Evolutionary conservation across 2,888 invertebrate species (phyloP).

Genomic region (Lepetodrilus schrolli): DNA sequence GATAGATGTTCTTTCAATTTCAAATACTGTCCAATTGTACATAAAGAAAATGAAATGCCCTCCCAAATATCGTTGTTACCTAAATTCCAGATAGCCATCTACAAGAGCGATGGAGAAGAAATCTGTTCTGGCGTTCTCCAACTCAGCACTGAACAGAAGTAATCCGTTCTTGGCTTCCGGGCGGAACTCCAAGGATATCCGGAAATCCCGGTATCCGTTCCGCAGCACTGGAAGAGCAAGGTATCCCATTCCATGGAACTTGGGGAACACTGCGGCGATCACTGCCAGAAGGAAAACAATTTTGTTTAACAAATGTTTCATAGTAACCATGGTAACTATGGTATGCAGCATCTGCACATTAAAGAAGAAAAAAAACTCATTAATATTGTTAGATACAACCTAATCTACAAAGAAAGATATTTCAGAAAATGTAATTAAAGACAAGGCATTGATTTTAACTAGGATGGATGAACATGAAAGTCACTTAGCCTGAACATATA

Average conservation of each 20-base stretch:
- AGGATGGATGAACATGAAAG: no score
- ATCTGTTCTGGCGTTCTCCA: slow-evolving; percentile 89
- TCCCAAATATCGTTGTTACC: no score
- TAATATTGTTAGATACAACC: background rate
- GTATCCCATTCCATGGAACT: slow-evolving; percentile 93
- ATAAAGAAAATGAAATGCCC: no score
- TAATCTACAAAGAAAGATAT: background rate
- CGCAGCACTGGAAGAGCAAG: slow-evolving; percentile 90
- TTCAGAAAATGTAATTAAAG: no score
- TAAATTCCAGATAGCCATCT: slow-evolving; percentile 87
- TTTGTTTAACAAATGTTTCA: background rate
- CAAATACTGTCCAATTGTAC: no score
- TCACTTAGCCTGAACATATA: no score
- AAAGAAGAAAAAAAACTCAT: background rate
- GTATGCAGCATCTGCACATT: no score
- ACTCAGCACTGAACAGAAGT: slow-evolving; percentile 90
- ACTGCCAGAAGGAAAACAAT: slow-evolving; percentile 47
- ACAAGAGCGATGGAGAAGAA: slow-evolving; percentile 89
- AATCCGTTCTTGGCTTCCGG: slow-evolving; percentile 85
- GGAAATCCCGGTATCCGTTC: slow-evolving; percentile 89
- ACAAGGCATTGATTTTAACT: no score
- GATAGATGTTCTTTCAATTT: no score
- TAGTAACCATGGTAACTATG: no score
- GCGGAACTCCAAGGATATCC: slow-evolving; percentile 88
- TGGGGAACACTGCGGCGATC: slow-evolving; percentile 67